Base-by-base conservation (phyloP, 2,797 vertebrate species). In the Trichosurus vulpecula region DNA sequence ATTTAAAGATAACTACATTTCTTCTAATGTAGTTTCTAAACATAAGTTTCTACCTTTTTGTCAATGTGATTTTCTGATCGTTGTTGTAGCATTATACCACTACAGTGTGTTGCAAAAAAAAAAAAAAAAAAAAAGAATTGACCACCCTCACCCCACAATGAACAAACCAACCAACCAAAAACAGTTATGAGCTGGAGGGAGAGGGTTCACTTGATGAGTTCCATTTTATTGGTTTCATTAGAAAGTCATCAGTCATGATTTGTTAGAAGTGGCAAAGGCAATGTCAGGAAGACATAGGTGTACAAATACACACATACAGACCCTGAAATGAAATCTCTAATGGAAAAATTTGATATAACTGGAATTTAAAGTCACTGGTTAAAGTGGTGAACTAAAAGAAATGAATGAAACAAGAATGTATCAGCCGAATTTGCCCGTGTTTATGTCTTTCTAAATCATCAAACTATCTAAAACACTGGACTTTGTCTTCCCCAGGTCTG, bases 291-390 rank as follows among this genome's bases (percentile, higher is more conserved):
- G 66, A 81, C n/a, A 57, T 22, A 22, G 5, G 9, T 2, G 10
- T 87, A 25, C 74, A 87, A 27, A 87, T 87, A 25, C 22, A 87
- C 41, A 87, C n/a, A 47, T 51, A 51, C 8, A 12, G 53, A 91
- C 92, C 90, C n/a, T n/a, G 41, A 90, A 94, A 47, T 91, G 41
- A 87, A 81, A 91, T 96, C 96, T 93, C 55, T 95, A 52, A 54
- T 74, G 81, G 95, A 92, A 2, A 94, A 51, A 12, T 66, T 31
- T 58, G 12, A 54, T 35, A 54, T 27, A 35, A 35, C 54, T 66
- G 51, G 96, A 95, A 41, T 96, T 93, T 94, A 94, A 66, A 95
- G 8, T 54, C 30, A 90, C 25, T 93, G 10, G 54, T 95, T 96
- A 31, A 93, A 95, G 54, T 35, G 4, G 14, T 94, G 0, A 19